Percentiles rank a stretch among this genome's conserved stretches.
phyloP scores from a whole-genome alignment of 2,797 vertebrate genomes.

The Anguilla obscura region DNA sequence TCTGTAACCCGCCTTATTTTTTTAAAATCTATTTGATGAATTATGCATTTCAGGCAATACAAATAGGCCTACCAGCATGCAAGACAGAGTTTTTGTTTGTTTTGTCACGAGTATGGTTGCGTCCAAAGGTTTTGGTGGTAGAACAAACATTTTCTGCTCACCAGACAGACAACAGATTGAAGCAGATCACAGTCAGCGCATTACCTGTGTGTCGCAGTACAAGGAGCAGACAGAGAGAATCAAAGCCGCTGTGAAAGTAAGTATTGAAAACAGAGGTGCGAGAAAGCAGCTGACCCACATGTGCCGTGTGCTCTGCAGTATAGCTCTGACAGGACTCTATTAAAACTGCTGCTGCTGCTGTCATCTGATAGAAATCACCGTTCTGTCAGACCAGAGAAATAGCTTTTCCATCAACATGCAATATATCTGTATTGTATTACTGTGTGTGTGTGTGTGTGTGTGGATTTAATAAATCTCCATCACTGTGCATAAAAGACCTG shows the following conservation, averaged over 20 bases:
- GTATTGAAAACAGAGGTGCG: not conserved
- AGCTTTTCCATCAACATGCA: not conserved
- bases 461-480: not conserved
- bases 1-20: not conserved
- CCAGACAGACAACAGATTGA: not conserved
- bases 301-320: not conserved
- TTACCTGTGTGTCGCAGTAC: no score
- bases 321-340: not conserved
- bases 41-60: not conserved
- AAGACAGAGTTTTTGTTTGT: not conserved
- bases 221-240: not conserved
- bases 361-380: not conserved
- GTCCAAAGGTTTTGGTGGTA: not conserved
- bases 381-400: not conserved
- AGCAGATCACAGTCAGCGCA: not conserved
- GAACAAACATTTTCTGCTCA: not conserved
- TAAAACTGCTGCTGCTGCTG: not conserved
- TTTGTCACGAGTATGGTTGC: not conserved
- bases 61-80: not conserved
- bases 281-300: not conserved
- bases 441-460: not conserved
- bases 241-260: not conserved
- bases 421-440: no score
- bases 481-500: no score
- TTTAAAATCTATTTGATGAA: not conserved